Evolutionary conservation across 1,140 invertebrate genomes (phyloP).

Genomic region (Aphelenchoides besseyi): DNA sequence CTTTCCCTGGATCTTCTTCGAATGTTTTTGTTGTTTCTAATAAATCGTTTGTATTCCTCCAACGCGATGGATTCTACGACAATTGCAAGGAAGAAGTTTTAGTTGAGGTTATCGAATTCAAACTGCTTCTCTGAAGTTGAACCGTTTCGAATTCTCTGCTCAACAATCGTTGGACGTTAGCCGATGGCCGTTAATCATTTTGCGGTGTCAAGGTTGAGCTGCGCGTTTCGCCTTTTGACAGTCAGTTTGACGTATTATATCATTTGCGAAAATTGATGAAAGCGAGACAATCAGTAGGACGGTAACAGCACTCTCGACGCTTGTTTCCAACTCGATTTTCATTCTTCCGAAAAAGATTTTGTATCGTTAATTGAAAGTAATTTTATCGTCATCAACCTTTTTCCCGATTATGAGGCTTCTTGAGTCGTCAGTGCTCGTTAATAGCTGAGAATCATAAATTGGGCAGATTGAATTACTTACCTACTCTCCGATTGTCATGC

Average conservation of each 20-base stretch:
- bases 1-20: neutral
- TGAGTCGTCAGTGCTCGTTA: too few species aligned
- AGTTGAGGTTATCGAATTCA: neutral
- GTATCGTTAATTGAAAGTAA: too few species aligned
- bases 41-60: too few species aligned
- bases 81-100: neutral
- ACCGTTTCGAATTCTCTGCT: neutral
- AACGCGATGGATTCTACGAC: neutral
- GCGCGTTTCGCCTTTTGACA: neutral
- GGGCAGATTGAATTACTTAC: too few species aligned
- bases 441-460: too few species aligned
- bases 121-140: neutral
- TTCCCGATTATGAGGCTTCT: too few species aligned
- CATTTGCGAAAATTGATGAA: neutral
- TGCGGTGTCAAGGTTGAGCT: neutral
- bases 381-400: too few species aligned
- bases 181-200: neutral
- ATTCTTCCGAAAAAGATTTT: too few species aligned
- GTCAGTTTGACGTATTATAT: neutral
- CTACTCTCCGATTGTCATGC: too few species aligned
- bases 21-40: neutral
- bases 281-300: neutral
- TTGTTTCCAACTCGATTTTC: too few species aligned
- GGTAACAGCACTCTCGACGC: too few species aligned
- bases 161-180: too few species aligned